Evolutionary conservation across 2,888 invertebrate genomes (phyloP).

Genomic region (Aporophyla lueneburgensis): DNA sequence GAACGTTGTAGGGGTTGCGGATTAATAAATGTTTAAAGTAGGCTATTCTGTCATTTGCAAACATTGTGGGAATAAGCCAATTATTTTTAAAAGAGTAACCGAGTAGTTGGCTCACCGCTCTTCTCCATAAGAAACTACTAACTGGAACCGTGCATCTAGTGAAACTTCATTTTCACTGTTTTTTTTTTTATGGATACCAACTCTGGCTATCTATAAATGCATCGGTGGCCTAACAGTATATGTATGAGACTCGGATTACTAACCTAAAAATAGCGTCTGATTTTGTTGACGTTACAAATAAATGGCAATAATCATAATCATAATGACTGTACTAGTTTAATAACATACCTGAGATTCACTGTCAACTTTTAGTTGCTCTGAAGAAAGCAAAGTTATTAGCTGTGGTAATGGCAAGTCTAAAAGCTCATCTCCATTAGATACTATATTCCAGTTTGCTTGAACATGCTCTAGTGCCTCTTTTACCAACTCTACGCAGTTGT

Average conservation of each 20-base stretch:
- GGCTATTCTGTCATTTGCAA: neutral
- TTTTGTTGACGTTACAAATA: no score
- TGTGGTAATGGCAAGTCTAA: slow-evolving; percentile 95
- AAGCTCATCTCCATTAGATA: slow-evolving; percentile 95
- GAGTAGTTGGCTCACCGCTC: neutral
- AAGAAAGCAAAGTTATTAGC: slow-evolving; percentile 94
- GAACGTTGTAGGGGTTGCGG: no score
- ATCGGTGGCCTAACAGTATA: no score
- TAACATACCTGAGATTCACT: slow-evolving; percentile 95
- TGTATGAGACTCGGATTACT: no score
- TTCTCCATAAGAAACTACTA: neutral
- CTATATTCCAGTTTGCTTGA: slow-evolving; percentile 95
- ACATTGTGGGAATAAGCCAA: neutral
- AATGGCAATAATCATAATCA: no score
- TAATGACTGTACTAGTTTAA: slow-evolving; percentile 21
- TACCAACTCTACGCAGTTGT: slow-evolving; percentile 95
- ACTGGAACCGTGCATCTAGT: neutral
- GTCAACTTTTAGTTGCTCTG: slow-evolving; percentile 96
- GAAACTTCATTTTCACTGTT: neutral
- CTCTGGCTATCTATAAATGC: neutral
- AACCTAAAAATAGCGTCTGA: no score
- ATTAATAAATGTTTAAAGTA: no score
- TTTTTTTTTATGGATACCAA: neutral
- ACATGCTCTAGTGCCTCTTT: slow-evolving; percentile 95
- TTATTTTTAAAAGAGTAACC: neutral